Evolutionary conservation across 2,888 invertebrate species (phyloP).

Genomic region (Temnothorax ravouxi): DNA sequence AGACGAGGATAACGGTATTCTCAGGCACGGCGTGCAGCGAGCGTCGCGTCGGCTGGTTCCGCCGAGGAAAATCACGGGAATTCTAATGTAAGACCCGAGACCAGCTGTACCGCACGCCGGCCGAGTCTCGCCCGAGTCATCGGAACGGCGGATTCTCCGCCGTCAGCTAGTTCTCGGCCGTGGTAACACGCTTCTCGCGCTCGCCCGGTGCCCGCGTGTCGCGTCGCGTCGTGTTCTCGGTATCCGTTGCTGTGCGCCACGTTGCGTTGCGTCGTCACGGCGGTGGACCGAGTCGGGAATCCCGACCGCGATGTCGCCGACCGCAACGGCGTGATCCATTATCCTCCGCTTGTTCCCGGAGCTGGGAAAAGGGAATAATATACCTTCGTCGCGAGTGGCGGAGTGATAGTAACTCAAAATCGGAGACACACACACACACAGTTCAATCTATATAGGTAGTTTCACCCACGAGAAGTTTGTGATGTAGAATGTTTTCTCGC

Average conservation of each 20-base stretch:
- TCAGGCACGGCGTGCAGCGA: not conserved
- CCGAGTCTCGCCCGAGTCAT: not conserved
- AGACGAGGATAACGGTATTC: slow-evolving; percentile 9
- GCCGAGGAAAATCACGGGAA: slow-evolving; percentile 35
- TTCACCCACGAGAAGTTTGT: slow-evolving; percentile 6
- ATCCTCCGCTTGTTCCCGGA: not conserved
- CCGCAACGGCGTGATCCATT: not conserved
- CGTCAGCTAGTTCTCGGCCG: not conserved
- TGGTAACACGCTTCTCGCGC: not conserved
- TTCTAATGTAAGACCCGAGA: slow-evolving; percentile 34
- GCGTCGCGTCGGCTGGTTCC: not conserved
- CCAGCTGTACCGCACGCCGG: not conserved
- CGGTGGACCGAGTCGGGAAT: not conserved
- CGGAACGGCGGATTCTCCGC: not conserved
- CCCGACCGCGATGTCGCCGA: not conserved
- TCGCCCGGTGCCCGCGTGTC: not conserved
- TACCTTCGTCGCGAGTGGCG: not conserved
- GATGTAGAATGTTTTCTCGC: slow-evolving; percentile 7
- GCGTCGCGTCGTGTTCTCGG: too few species aligned
- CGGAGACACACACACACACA: slow-evolving; percentile 61
- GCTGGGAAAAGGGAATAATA: not conserved
- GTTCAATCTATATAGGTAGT: slow-evolving; percentile 64
- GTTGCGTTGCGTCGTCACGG: not conserved
- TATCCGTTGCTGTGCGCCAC: too few species aligned
- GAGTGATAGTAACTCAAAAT: slow-evolving; percentile 1